Evolutionary conservation across 2,888 invertebrate genomes (phyloP), one percentile per base, ranked within the genome.

Genomic region (Caenorhabditis plicata): DNA sequence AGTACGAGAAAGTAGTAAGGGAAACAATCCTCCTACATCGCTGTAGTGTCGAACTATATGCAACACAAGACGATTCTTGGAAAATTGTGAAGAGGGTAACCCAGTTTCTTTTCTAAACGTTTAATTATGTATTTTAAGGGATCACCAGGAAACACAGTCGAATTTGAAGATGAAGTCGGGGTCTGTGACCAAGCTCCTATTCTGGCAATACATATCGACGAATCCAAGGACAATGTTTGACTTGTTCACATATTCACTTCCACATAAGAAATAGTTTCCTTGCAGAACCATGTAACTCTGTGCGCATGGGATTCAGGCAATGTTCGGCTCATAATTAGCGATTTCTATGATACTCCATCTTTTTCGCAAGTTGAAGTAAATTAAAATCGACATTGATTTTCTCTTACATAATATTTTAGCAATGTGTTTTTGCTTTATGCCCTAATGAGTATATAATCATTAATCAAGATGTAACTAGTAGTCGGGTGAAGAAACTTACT

Each of bases 161-260:
- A 72, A 17, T 75, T 75, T 38, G 70, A 72, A 35, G 70, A 74
- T 3, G 57, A 74, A 19, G 61, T 74, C 22, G 73, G 68, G 15
- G 64, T 65, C 27, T 56, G 58, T 2, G 68, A 64, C 31, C 47
- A 60, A 9, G 64, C 74, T 4, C 66, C 67, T 2, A 39, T 64
- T 22, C 56, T 75, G 60, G 64, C 67, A 11, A 56, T 70, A 8
- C 53, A 55, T 25, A 11, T 75, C n/a, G n/a, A n/a, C n/a, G n/a
- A n/a, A n/a, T n/a, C n/a, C n/a, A n/a, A n/a, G n/a, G 52, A 50
- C 19, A 67, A 73, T 50, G 71, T 66, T 36, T 39, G 1, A n/a
- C 17, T 22, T 7, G 7, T 64, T 36, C 9, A 23, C 22, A 9
- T 22, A 13, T 19, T 9, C 8, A n/a, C 8, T 17, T 38, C 7